phyloP scores from a whole-genome alignment of 2,113 vertebrate genomes.

The Coracopsis vasa region DNA sequence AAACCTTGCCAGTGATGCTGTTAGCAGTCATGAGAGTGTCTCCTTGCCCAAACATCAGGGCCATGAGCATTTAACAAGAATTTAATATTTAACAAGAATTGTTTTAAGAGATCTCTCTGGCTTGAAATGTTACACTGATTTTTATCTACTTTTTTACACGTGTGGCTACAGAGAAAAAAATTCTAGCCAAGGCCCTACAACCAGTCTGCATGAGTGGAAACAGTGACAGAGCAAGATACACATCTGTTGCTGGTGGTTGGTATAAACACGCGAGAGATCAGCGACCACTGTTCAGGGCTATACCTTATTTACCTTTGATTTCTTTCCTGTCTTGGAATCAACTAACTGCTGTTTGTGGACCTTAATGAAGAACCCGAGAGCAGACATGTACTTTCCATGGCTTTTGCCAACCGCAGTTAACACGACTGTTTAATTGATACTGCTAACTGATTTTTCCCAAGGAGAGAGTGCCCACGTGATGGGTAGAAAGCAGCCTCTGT shows the following conservation, averaged over 20 bases:
- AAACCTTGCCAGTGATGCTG: neutral
- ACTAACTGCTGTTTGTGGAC: neutral
- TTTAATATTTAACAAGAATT: neutral
- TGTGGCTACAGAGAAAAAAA: neutral
- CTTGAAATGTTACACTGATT: neutral
- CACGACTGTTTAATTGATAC: fast-evolving
- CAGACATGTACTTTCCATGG: neutral
- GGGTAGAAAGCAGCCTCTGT: neutral
- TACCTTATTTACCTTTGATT: neutral
- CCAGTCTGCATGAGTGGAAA: neutral
- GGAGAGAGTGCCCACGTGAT: neutral
- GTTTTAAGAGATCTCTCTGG: neutral
- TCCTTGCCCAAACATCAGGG: neutral
- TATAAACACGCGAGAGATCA: neutral
- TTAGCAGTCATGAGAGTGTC: neutral
- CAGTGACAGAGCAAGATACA: neutral
- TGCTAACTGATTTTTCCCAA: neutral
- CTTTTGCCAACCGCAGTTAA: neutral
- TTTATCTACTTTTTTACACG: neutral
- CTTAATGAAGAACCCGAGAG: neutral
- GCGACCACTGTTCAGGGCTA: neutral
- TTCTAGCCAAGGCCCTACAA: neutral
- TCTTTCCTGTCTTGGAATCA: neutral
- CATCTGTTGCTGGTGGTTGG: neutral
- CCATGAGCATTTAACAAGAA: neutral